Evolutionary conservation across 2,888 invertebrate genomes (phyloP).

Genomic region (Zootermopsis nevadensis): DNA sequence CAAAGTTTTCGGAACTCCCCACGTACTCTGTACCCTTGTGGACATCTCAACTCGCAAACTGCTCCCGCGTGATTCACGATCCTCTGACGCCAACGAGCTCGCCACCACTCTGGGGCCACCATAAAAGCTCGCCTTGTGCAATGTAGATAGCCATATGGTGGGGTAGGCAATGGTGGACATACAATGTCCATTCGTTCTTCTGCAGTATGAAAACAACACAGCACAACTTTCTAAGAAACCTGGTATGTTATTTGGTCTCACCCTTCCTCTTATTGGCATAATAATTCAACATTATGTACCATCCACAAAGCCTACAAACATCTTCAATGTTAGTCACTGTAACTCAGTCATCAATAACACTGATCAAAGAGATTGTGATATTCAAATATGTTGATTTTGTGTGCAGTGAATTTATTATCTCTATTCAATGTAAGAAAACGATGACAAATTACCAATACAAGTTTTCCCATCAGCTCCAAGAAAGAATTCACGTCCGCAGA

Average conservation of each 20-base stretch:
- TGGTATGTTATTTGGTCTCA: too few species aligned
- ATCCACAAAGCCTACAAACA: too few species aligned
- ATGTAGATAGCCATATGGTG: slow-evolving; percentile 64
- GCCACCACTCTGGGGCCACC: slow-evolving; percentile 55
- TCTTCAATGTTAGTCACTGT: too few species aligned
- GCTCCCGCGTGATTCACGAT: slow-evolving; percentile 65
- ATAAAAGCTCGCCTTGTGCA: slow-evolving; percentile 60
- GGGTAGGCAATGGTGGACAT: slow-evolving; percentile 64
- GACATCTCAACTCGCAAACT: slow-evolving; percentile 65
- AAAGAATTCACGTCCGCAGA: slow-evolving; percentile 54
- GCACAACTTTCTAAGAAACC: too few species aligned
- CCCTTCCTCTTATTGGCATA: too few species aligned
- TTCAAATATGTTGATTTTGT: too few species aligned
- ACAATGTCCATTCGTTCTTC: slow-evolving; percentile 56
- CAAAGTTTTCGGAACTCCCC: slow-evolving; percentile 65
- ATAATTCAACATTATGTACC: too few species aligned
- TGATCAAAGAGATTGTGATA: too few species aligned
- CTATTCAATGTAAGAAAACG: too few species aligned
- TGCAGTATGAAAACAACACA: slow-evolving; percentile 11
- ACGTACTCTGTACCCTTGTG: slow-evolving; percentile 62
- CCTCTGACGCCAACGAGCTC: slow-evolving; percentile 58
- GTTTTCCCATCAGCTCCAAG: slow-evolving; percentile 46
- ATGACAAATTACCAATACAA: slow-evolving; percentile 38
- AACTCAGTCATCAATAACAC: too few species aligned
- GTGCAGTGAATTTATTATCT: too few species aligned